Conservation (phyloP, 2,888 invertebrate species). For the Apoda limacodes region DNA sequence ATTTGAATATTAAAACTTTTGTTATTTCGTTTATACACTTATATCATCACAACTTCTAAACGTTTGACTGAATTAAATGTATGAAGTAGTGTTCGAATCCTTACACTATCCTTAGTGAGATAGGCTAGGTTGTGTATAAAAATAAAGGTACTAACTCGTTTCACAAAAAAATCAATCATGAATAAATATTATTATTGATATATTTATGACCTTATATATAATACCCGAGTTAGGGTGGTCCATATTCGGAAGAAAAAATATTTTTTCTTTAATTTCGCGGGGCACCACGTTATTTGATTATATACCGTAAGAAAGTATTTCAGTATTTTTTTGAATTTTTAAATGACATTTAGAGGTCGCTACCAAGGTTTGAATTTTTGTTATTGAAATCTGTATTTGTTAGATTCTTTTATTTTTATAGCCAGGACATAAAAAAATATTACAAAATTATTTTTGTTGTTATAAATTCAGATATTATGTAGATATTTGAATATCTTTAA, state of each 20-base stretch:
- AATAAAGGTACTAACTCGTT: too few relatives aligned
- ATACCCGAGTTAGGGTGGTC: slow-evolving; percentile 9
- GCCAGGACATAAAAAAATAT: slow-evolving; percentile 5
- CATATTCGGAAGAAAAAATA: slow-evolving; percentile 7
- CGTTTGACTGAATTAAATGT: too few relatives aligned
- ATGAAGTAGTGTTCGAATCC: too few relatives aligned
- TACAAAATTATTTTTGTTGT: slow-evolving; percentile 6
- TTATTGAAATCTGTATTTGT: slow-evolving; percentile 7
- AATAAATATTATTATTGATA: too few relatives aligned
- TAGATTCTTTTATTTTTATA: slow-evolving; percentile 6
- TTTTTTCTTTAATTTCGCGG: slow-evolving; percentile 7
- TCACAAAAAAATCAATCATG: too few relatives aligned
- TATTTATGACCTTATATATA: too few relatives aligned
- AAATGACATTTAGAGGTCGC: slow-evolving; percentile 9
- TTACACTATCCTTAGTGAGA: too few relatives aligned
- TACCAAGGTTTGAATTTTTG: slow-evolving; percentile 9
- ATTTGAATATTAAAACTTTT: too few relatives aligned
- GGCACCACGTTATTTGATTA: slow-evolving; percentile 10
- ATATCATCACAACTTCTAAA: too few relatives aligned
- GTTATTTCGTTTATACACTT: too few relatives aligned
- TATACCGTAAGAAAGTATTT: slow-evolving; percentile 7
- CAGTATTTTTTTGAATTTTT: slow-evolving; percentile 9
- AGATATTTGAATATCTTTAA: neutral
- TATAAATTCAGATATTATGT: slow-evolving; percentile 5
- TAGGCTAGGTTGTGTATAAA: too few relatives aligned